Base-by-base conservation (phyloP, 2,113 vertebrate genomes). In the Neolamprologus sp. region DNA sequence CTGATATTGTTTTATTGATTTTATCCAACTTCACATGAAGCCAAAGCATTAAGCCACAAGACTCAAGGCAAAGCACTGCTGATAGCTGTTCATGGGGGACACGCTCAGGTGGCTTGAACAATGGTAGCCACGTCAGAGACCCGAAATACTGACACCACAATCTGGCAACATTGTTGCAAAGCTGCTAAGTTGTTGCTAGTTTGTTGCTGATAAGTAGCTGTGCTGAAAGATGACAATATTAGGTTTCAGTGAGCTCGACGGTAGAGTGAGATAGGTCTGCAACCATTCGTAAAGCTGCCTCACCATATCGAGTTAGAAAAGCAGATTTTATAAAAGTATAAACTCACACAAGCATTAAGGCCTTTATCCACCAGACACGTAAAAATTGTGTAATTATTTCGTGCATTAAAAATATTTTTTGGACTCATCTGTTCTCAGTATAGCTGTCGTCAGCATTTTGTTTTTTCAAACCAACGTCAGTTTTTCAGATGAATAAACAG, bases 331-430 rank as follows among this genome's bases (percentile, higher is more conserved):
- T 26, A 0, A 26, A 73, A 45, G 13, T 73, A 73, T 17, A 73
- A 3, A 45, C n/a, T 45, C 9, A 45, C 14, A 26, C 68, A 73
- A 73, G 21, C 68, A 45, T 73, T 42, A 23, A 37, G 31, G 17
- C 9, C 31, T 63, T 11, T 63, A 11, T 35, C 17, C 58, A 63
- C 31, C 58, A 63, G 1, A 35, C 58, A 63, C 4, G 0, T 19
- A 0, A 2, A 35, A 35, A n/a, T 11, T 7, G 4, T 7, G 1
- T 63, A 0, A 63, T 63, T 63, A 63, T 63, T 63, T 63, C 0
- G 1, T 63, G 58, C 5, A 63, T 63, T 63, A 19, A 33, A 63
- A 63, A 63, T 19, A 13, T 5, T 2, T 65, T 65, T 37, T 37
- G 10, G 19, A n/a, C 10, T 65, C 17, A 1, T 65, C 60, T 21